Conservation (phyloP, 2,888 invertebrate species). For the Molanna angustata region DNA sequence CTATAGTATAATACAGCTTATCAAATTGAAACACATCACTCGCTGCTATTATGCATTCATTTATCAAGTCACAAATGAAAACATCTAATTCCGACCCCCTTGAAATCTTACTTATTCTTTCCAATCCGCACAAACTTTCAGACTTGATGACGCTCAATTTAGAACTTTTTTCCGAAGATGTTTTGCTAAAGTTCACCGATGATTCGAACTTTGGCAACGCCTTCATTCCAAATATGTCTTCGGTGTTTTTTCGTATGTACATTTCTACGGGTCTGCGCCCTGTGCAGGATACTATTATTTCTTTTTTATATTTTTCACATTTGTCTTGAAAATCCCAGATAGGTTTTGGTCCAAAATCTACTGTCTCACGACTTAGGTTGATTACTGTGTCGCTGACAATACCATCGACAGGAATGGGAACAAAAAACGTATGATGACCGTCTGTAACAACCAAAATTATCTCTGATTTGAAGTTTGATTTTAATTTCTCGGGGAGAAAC, state of each 20-base stretch:
- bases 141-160: too few relatives aligned
- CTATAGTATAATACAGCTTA: constrained; percentile 6
- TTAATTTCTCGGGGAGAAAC: constrained; percentile 11
- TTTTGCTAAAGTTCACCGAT: too few relatives aligned
- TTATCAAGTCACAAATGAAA: too few relatives aligned
- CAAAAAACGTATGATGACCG: constrained; percentile 8
- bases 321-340: constrained; percentile 12
- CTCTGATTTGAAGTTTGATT: constrained; percentile 10
- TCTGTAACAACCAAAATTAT: constrained; percentile 7
- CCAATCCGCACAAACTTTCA: too few relatives aligned
- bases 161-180: too few relatives aligned
- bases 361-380: not conserved
- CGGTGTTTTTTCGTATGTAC: not conserved
- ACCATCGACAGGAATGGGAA: constrained; percentile 12
- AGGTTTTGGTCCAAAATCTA: constrained; percentile 16
- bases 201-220: not conserved
- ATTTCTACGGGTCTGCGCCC: constrained; percentile 13
- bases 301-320: constrained; percentile 6
- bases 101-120: too few relatives aligned
- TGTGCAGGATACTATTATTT: constrained; percentile 3
- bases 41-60: constrained; percentile 3
- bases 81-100: too few relatives aligned
- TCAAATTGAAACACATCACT: constrained; percentile 13
- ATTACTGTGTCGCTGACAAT: constrained; percentile 4
- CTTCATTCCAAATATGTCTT: not conserved